Evolutionary conservation across 1,140 invertebrate species (phyloP), one percentile per base, ranked within the genome.

Genomic region (Leptinotarsa undecemlineata): DNA sequence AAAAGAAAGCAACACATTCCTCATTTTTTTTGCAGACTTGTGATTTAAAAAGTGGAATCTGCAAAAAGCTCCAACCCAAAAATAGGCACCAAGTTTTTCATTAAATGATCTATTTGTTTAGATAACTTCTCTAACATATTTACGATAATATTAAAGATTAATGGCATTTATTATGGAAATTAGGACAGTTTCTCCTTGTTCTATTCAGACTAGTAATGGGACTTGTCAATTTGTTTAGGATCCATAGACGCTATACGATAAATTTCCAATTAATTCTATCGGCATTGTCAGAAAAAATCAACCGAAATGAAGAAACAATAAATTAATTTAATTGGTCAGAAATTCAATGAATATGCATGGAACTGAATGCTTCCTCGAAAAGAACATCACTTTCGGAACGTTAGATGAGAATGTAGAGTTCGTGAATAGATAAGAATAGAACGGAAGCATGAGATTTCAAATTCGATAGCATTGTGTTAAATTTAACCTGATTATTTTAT

Each of bases 261-360:
- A 19, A 17, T 57, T 57, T 57, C n/a, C 51, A 57, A 57, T 57
- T 57, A 57, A 57, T 57, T 57, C 51, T 5, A 15, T 57, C 15
- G 51, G 51, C n/a, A 17, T 6, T 19, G 15, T 57, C n/a, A 4
- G 17, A 19, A 57, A 57, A 57, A 19, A 57, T 17, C n/a, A 57
- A 17, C 51, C n/a, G 51, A 57, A 57, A 57, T 17, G 15, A n/a
- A 57, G 51, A 57, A 70, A 70, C 68, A 51, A 74, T 75, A 75
- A 75, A 75, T 75, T 57, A 42, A 71, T 19, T 75, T 75, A 75
- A 75, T 71, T 75, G 70, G 70, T 63, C 62, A 15, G 47, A 66
- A 75, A 75, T 26, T 66, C 74, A 48, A 75, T 75, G 74, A 75
- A 75, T 75, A 75, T 75, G 74, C 74, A 75, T 75, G 68, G 61